Percentiles rank a stretch among this genome's conserved stretches.
phyloP scores from a whole-genome alignment of 1,140 invertebrate species.

The Plectus sambesii region DNA sequence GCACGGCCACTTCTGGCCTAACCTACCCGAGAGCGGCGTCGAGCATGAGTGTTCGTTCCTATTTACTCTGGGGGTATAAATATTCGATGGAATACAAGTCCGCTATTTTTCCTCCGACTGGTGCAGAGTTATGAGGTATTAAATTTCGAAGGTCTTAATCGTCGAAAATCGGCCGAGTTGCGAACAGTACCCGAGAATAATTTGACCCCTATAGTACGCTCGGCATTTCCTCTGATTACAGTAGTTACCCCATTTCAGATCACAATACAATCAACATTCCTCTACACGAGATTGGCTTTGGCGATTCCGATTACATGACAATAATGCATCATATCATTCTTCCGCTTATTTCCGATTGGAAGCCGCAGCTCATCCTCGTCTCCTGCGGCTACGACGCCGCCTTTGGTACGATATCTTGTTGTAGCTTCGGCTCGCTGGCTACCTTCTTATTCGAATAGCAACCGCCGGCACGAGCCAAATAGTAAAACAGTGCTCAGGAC shows the following conservation, averaged over 20 bases:
- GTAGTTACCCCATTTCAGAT: constrained; percentile 18
- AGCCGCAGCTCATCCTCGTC: constrained; percentile 36
- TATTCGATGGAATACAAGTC: not conserved
- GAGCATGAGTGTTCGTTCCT: constrained; percentile 54
- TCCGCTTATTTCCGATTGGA: constrained; percentile 50
- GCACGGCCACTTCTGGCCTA: constrained; percentile 82
- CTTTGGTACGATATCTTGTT: constrained; percentile 49
- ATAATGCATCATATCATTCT: constrained; percentile 50
- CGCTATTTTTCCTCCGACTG: too few species aligned
- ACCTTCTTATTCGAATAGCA: constrained; percentile 1
- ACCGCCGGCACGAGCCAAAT: not conserved
- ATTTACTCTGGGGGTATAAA: too few species aligned
- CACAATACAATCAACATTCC: constrained; percentile 39
- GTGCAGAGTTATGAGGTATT: too few species aligned
- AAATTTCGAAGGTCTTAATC: too few species aligned
- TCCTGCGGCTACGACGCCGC: constrained; percentile 45
- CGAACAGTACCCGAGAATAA: too few species aligned
- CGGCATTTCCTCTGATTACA: not conserved
- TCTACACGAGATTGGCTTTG: constrained; percentile 42
- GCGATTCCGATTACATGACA: constrained; percentile 49
- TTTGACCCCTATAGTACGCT: too few species aligned
- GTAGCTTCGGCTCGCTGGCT: constrained; percentile 48
- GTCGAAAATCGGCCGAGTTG: too few species aligned
- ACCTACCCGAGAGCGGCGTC: constrained; percentile 73
- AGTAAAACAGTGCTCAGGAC: not conserved